Evolutionary conservation across 2,797 vertebrate genomes (phyloP).

Genomic region (Taeniopygia guttata): DNA sequence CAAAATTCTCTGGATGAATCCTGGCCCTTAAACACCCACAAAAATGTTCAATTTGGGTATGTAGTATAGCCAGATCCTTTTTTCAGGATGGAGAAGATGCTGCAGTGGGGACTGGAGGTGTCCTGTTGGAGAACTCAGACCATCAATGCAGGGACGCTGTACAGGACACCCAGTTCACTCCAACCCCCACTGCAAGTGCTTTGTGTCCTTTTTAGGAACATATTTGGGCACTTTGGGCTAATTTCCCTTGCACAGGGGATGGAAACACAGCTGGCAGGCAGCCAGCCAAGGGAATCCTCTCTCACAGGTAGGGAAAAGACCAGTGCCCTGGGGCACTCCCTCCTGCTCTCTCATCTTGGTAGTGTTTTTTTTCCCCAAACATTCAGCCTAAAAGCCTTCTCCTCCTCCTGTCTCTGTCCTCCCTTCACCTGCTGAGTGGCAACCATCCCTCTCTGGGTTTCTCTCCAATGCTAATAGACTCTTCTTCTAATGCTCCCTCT

Average conservation of each 20-base stretch:
- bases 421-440: background rate
- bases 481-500: background rate
- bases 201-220: background rate
- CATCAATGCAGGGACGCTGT: background rate
- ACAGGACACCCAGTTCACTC: background rate
- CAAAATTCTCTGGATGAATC: background rate
- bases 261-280: background rate
- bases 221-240: background rate
- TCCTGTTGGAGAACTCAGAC: background rate
- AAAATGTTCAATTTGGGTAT: background rate
- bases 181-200: rapidly evolving
- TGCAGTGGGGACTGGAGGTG: background rate
- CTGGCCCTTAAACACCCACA: background rate
- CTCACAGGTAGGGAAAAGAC: background rate
- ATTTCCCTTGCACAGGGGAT: background rate
- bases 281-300: background rate
- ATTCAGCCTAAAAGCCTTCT: background rate
- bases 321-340: background rate
- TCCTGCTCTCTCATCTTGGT: background rate
- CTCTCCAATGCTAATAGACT: background rate
- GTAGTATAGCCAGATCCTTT: background rate
- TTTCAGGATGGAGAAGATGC: background rate
- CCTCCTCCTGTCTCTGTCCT: background rate
- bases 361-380: background rate
- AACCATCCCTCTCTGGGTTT: background rate